phyloP scores from a whole-genome alignment of 2,113 vertebrate species.

The Zosterops borbonicus region DNA sequence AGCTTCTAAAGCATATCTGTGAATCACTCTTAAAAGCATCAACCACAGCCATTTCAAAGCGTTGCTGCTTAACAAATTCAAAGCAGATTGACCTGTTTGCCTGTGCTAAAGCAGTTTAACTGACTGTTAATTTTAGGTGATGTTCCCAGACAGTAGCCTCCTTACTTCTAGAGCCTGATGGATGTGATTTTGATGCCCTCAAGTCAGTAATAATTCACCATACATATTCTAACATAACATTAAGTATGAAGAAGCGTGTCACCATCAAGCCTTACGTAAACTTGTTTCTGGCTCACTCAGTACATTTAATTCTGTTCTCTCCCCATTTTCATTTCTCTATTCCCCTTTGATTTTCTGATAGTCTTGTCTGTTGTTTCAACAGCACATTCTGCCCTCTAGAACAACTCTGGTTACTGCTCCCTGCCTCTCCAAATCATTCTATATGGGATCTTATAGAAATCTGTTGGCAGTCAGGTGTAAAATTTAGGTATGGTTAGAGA shows the following conservation, averaged over 20 bases:
- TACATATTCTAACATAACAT: neutral
- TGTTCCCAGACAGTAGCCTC: constrained; percentile 1
- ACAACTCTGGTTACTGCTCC: neutral
- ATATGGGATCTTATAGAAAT: neutral
- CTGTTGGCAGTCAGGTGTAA: neutral
- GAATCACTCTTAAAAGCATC: constrained; percentile 10
- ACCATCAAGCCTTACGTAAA: neutral
- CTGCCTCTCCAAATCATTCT: neutral
- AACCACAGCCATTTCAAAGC: neutral
- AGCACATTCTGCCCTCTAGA: neutral
- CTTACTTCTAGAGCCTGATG: neutral
- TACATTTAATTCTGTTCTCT: neutral
- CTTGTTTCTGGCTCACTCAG: neutral
- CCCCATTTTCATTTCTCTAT: neutral
- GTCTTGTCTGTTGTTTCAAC: neutral
- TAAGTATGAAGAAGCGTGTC: neutral
- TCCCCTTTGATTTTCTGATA: neutral
- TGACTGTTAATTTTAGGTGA: neutral
- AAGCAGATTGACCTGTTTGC: constrained; percentile 7
- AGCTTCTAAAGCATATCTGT: neutral
- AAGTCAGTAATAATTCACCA: constrained; percentile 34
- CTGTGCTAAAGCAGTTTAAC: neutral
- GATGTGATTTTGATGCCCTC: constrained; percentile 39
- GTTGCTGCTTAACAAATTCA: constrained; percentile 9
- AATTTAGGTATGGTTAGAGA: neutral